These are phyloP conservation scores for Drosophila ohnishii DNA, from an alignment of 1,140 invertebrate genomes.

Conservation along the genomic window DNA sequence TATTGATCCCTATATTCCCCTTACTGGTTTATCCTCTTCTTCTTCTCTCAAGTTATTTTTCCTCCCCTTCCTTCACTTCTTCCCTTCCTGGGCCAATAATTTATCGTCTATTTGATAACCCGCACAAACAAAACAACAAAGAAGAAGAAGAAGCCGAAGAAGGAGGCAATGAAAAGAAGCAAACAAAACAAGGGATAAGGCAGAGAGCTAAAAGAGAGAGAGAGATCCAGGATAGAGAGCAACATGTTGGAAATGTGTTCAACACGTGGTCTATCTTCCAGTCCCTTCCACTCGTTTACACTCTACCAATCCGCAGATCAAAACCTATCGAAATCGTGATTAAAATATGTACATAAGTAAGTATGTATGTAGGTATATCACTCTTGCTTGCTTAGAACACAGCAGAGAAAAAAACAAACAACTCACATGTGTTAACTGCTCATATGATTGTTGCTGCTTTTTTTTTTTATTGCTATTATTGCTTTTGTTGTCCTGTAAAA, in stretches of 20 bases:
- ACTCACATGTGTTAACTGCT: constrained; percentile 40
- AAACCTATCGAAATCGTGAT: constrained; percentile 37
- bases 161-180: constrained; percentile 7
- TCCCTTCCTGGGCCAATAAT: constrained; percentile 52
- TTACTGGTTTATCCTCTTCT: background rate
- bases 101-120: constrained; percentile 74
- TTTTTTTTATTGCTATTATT: constrained; percentile 24
- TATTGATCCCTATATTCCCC: constrained; percentile 15
- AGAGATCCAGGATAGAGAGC: constrained; percentile 26
- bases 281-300: constrained; percentile 6
- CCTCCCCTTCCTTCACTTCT: background rate
- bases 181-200: constrained; percentile 37
- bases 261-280: constrained; percentile 63
- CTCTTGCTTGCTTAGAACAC: constrained; percentile 29
- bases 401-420: constrained; percentile 1
- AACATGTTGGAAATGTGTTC: constrained; percentile 76
- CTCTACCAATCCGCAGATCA: constrained; percentile 22
- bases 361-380: background rate
- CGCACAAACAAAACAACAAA: constrained; percentile 52
- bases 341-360: constrained; percentile 9
- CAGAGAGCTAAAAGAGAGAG: background rate
- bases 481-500: constrained; percentile 57
- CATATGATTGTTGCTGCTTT: constrained; percentile 14
- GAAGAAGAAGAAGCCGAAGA: constrained; percentile 36
- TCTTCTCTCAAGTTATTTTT: background rate